Percentiles rank a stretch among this genome's conserved stretches.
phyloP scores from a whole-genome alignment of 2,888 invertebrate species.

The Sialis lutaria region DNA sequence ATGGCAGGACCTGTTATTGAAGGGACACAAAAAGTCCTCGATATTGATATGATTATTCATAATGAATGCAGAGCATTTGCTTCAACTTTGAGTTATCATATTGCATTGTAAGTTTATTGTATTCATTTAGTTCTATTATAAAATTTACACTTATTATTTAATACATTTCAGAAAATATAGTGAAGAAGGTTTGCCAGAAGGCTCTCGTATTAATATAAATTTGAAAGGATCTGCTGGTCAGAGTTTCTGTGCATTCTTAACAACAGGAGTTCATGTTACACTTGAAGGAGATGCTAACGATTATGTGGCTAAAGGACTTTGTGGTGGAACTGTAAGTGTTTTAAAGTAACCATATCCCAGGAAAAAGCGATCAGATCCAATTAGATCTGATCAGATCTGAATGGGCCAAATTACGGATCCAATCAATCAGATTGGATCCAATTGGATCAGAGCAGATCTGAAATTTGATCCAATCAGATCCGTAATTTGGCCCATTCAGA shows the following conservation, averaged over 20 bases:
- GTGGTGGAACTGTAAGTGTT: constrained; percentile 3
- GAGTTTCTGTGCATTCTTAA: constrained; percentile 95
- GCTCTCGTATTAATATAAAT: constrained; percentile 56
- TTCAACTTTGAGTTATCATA: constrained; percentile 84
- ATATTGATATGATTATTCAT: constrained; percentile 61
- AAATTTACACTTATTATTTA: not conserved
- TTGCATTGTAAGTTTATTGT: constrained; percentile 58
- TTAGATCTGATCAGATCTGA: too few relatives aligned
- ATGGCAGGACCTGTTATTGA: constrained; percentile 55
- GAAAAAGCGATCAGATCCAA: too few relatives aligned
- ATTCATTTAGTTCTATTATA: not conserved
- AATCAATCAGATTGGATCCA: too few relatives aligned
- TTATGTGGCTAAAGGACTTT: constrained; percentile 60
- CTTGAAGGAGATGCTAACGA: constrained; percentile 97
- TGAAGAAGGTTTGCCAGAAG: constrained; percentile 70
- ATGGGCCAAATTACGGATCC: too few relatives aligned
- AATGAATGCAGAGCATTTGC: constrained; percentile 90
- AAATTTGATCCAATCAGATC: too few relatives aligned
- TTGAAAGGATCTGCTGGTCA: constrained; percentile 92
- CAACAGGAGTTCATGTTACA: constrained; percentile 73
- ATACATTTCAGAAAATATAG: constrained; percentile 52
- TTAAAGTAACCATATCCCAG: not conserved
- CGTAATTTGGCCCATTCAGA: too few relatives aligned
- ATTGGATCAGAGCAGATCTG: too few relatives aligned
- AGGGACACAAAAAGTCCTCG: constrained; percentile 46